Base-by-base conservation (phyloP, 2,113 vertebrate species). In the Chelonoidis abingdonii region DNA sequence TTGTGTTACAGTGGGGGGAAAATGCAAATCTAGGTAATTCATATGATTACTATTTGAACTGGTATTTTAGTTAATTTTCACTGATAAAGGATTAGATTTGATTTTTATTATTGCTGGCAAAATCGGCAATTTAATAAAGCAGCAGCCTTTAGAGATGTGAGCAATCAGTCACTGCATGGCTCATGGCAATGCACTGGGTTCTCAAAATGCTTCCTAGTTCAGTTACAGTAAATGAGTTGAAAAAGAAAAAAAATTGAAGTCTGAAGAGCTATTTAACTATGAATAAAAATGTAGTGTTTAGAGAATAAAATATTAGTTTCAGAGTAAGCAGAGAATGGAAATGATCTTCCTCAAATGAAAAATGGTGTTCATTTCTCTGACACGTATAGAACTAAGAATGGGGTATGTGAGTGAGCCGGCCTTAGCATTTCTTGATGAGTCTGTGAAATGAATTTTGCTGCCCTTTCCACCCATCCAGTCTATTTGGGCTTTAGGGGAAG, bases 251-350 rank as follows among this genome's bases (percentile, higher is more conserved):
- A 82, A n/a, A 10, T 47, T 75, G 38, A 59, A 92, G 29, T 72
- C 29, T 88, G 65, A 93, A 96, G 29, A 80, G 5, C 0, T 65
- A 59, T 94, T 95, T 89, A 92, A 95, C 57, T 54, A 75, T 6
- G 49, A 38, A 83, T 86, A 95, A 89, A 94, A 53, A 49, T 17
- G n/a, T 89, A 56, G 5, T 7, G 13, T 53, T 65, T 87, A 94
- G 80, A 89, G 59, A 87, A 76, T 12, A 80, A 89, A 80, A 49
- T 13, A 91, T 59, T 50, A 13, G 75, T 85, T 76, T 92, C 79
- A 87, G 72, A 95, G 10, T 80, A 56, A 90, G 3, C 8, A 89
- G 22, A 94, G 69, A 93, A 83, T 54, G 27, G 22, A 92, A 96
- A 72, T 49, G 88, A 86, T 89, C 2, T 29, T 89, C 6, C 8